A percentile compares a stretch with the other conserved stretches of the same genome.
Evolutionary conservation across 2,888 invertebrate genomes (phyloP).

Genomic region (Aspidiotus rigidus): DNA sequence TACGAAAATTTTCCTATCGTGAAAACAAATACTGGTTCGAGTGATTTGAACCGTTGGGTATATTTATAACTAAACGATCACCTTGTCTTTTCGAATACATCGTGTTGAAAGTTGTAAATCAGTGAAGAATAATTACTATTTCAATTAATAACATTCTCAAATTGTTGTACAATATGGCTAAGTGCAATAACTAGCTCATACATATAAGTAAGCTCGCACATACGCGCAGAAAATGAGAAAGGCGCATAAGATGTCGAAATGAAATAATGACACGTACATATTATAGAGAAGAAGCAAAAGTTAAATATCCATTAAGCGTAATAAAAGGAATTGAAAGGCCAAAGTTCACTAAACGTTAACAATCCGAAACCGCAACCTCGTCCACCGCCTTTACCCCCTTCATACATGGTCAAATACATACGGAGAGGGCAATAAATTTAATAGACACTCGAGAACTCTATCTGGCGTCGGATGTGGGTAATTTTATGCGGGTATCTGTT

Average conservation of each 20-base stretch:
- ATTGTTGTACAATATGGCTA: too few relatives aligned
- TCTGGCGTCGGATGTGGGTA: constrained; percentile 31
- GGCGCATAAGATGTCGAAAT: constrained; percentile 25
- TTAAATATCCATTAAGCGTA: constrained; percentile 33
- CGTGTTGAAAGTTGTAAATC: too few relatives aligned
- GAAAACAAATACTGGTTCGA: too few relatives aligned
- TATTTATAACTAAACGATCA: too few relatives aligned
- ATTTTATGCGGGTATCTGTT: constrained; percentile 31
- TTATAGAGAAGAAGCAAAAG: constrained; percentile 24
- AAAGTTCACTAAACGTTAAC: constrained; percentile 33
- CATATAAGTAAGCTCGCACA: background rate
- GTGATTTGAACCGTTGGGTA: too few relatives aligned
- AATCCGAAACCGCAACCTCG: constrained; percentile 25
- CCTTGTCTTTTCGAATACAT: too few relatives aligned
- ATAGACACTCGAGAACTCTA: constrained; percentile 27
- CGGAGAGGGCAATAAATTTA: constrained; percentile 32
- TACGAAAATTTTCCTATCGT: too few relatives aligned
- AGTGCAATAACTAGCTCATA: too few relatives aligned
- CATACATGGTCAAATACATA: background rate
- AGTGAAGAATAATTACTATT: too few relatives aligned
- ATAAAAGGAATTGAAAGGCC: constrained; percentile 32
- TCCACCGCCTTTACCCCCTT: constrained; percentile 3
- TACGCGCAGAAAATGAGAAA: background rate
- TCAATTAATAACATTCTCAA: too few relatives aligned
- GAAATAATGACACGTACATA: constrained; percentile 25